phyloP scores from a whole-genome alignment of 2,113 vertebrate species.

The Nesoenas mayeri region DNA sequence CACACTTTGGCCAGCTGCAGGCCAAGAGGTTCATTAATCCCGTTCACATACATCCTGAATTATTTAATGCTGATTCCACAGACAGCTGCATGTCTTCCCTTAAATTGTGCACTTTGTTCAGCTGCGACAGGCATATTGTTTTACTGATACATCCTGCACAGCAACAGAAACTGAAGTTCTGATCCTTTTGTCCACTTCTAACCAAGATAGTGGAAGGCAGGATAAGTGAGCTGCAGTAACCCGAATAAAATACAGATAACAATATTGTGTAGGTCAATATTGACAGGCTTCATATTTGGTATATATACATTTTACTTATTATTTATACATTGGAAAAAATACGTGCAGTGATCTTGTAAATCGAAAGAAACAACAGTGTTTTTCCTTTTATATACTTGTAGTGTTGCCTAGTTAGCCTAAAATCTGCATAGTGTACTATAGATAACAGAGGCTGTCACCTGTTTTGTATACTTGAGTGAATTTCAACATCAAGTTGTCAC shows the following conservation, averaged over 20 bases:
- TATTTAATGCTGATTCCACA: background rate
- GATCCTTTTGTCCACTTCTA: background rate
- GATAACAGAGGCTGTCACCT: background rate
- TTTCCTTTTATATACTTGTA: background rate
- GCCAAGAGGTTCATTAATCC: background rate
- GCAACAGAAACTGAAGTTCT: background rate
- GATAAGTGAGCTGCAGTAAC: background rate
- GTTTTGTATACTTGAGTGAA: background rate
- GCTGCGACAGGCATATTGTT: background rate
- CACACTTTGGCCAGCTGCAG: background rate
- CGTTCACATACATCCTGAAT: background rate
- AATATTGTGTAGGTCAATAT: background rate
- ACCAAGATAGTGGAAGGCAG: background rate
- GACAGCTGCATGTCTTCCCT: background rate
- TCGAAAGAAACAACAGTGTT: background rate
- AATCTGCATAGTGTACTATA: background rate
- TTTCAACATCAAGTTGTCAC: background rate
- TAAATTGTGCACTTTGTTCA: background rate
- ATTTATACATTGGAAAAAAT: background rate
- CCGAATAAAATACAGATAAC: background rate
- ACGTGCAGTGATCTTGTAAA: background rate
- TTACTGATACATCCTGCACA: background rate
- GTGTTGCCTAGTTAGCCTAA: background rate
- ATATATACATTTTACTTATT: background rate
- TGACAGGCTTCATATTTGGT: background rate